A percentile compares a stretch with the other conserved stretches of the same genome.
These are phyloP conservation scores for Chloropsis cyanopogon DNA, from an alignment of 2,113 vertebrate species.

Conservation along the genomic window DNA sequence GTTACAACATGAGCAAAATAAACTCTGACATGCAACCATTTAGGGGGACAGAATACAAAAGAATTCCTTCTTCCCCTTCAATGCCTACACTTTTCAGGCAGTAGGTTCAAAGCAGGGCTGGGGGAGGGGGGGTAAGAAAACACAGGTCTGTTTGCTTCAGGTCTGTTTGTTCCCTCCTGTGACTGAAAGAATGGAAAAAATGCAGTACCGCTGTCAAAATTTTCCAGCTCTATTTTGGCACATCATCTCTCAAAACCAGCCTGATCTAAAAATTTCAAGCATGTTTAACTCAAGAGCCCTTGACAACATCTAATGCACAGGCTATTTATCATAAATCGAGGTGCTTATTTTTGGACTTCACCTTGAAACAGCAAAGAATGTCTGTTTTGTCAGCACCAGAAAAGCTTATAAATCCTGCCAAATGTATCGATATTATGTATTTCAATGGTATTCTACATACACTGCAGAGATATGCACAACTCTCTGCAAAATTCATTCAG, in stretches of 20 bases:
- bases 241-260: background rate
- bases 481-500: background rate
- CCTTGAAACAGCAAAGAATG: background rate
- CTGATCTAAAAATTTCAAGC: constrained; percentile 28
- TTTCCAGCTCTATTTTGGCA: constrained; percentile 6
- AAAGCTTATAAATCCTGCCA: background rate
- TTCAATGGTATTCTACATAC: background rate
- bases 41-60: background rate
- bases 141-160: background rate
- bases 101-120: background rate
- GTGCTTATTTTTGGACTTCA: constrained; percentile 35
- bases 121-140: background rate
- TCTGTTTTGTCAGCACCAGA: background rate
- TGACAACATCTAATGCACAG: constrained; percentile 23
- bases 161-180: background rate
- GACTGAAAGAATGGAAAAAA: background rate
- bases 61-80: background rate
- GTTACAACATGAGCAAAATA: background rate
- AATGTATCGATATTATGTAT: background rate
- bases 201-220: background rate
- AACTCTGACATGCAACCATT: background rate
- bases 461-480: background rate
- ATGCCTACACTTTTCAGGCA: background rate
- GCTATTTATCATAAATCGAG: constrained; percentile 28
- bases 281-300: constrained; percentile 36